Base-by-base conservation (phyloP, 2,113 vertebrate species). In the Limanda limanda region DNA sequence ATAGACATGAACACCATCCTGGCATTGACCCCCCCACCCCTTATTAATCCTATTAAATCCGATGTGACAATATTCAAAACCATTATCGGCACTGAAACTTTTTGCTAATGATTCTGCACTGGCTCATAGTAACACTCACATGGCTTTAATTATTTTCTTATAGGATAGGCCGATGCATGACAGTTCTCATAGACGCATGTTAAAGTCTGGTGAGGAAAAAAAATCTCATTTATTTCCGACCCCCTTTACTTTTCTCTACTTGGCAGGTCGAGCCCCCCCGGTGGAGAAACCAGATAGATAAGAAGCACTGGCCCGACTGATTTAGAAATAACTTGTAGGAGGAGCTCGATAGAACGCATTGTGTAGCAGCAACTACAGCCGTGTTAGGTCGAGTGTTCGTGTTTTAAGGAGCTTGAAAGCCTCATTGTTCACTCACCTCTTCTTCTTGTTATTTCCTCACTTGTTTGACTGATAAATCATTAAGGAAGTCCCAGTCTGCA, bases 331-430 rank as follows among this genome's bases (percentile, higher is more conserved):
- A 69, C 48, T 4, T 37, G 45, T 63, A 69, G 48, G 55, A n/a
- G 58, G 65, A 48, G 37, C 48, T 76, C 45, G 31, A 59, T 74
- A 21, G 24, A 51, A 74, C 13, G 63, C 48, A 37, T 65, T 66
- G 69, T 79, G 85, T 86, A 86, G 81, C 68, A 68, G 72, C 68
- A 70, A 74, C 76, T 55, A 45, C 68, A 74, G 67, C 83, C 81
- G 58, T 51, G 68, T 82, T 47, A 72, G 73, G 21, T 84, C 0
- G 68, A 82, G 73, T 67, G 81, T 80, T 82, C 60, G 65, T 52
- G n/a, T 72, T 58, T 76, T 57, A 73, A 70, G 52, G 65, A 54
- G 57, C 27, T 74, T 6, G 51, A 61, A 81, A 73, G 64, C 69
- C 73, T 79, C 25, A 20, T 63, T 61, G 76, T 76, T 48, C 59